These are phyloP conservation scores for Todiramphus chloris DNA, from an alignment of 2,113 vertebrate genomes.

Conservation along the genomic window DNA sequence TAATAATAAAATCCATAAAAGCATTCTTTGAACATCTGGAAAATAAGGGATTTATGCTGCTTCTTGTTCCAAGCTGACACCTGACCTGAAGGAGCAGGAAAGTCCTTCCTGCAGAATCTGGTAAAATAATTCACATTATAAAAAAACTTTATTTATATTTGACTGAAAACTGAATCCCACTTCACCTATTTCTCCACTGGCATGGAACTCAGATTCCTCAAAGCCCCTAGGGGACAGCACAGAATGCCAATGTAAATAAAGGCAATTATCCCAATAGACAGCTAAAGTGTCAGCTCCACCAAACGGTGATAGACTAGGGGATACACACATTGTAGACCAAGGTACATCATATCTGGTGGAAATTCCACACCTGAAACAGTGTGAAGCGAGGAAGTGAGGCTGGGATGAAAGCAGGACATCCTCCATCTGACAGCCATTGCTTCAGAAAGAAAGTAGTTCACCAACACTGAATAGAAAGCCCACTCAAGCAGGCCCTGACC, in stretches of 20 bases:
- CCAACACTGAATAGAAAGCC: neutral
- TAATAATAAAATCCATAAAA: neutral
- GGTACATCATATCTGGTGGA: neutral
- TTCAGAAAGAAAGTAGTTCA: neutral
- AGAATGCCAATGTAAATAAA: neutral
- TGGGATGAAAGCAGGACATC: neutral
- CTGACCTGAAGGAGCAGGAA: neutral
- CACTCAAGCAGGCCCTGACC: neutral
- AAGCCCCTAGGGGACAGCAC: neutral
- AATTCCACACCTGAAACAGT: neutral
- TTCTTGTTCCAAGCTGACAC: neutral
- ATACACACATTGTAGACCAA: neutral
- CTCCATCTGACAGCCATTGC: neutral
- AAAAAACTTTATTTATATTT: neutral
- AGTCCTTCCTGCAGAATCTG: neutral
- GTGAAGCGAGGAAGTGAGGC: neutral
- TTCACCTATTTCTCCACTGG: neutral
- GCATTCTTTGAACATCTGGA: neutral
- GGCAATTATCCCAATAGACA: neutral
- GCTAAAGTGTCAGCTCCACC: neutral
- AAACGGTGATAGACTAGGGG: fast-evolving
- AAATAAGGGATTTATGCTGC: neutral
- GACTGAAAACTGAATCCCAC: neutral
- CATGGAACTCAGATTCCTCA: neutral
- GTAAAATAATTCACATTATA: neutral